Evolutionary conservation across 2,888 invertebrate species (phyloP).

Genomic region (Thalpophila matura): DNA sequence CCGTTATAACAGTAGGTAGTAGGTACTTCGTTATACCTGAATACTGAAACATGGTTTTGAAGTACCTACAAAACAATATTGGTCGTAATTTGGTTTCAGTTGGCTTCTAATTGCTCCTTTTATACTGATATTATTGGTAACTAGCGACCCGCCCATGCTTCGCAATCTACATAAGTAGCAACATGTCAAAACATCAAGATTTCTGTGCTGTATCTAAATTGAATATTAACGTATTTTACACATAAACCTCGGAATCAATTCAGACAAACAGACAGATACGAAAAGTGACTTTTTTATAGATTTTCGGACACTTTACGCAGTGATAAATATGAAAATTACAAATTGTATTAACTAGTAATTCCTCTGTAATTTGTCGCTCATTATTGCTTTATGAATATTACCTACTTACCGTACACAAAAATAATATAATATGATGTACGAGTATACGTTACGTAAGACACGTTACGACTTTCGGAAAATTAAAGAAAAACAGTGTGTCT

Average conservation of each 20-base stretch:
- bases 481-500: slow-evolving; percentile 15
- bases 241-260: too few relatives aligned
- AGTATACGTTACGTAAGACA: slow-evolving; percentile 5
- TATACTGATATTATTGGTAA: background rate
- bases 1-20: background rate
- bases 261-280: too few relatives aligned
- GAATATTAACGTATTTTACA: too few relatives aligned
- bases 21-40: too few relatives aligned
- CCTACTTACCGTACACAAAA: too few relatives aligned
- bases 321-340: background rate
- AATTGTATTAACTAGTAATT: background rate
- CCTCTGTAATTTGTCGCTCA: background rate
- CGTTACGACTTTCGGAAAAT: background rate
- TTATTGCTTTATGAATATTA: background rate
- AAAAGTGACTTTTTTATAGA: too few relatives aligned
- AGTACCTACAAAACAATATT: slow-evolving; percentile 16
- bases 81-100: slow-evolving; percentile 12
- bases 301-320: too few relatives aligned
- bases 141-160: too few relatives aligned
- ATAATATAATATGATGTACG: background rate
- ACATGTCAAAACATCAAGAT: too few relatives aligned
- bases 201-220: too few relatives aligned
- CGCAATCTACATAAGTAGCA: too few relatives aligned
- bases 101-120: background rate
- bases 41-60: background rate